A percentile compares a stretch with the other conserved stretches of the same genome.
These are phyloP conservation scores for Callocephalon fimbriatum DNA, from an alignment of 2,113 vertebrate species.

Conservation along the genomic window DNA sequence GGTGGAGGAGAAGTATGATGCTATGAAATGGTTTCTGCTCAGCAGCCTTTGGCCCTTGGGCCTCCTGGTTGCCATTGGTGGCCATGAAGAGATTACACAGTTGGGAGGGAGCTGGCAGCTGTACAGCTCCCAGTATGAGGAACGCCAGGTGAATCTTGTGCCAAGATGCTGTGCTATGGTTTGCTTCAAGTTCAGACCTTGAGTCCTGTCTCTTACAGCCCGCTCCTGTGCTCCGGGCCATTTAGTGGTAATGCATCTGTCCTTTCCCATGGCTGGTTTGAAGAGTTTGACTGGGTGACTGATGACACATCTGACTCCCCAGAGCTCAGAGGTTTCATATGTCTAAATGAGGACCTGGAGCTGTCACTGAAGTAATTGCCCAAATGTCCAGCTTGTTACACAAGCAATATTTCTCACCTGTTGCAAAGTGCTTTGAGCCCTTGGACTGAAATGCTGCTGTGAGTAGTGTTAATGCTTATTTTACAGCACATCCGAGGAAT, in stretches of 20 bases:
- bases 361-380: neutral
- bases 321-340: neutral
- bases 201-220: neutral
- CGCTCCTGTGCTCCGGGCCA: neutral
- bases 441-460: neutral
- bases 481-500: neutral
- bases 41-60: neutral
- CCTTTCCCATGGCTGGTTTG: neutral
- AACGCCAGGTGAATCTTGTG: neutral
- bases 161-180: neutral
- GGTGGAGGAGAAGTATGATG: neutral
- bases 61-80: neutral
- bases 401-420: neutral
- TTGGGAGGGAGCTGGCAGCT: neutral
- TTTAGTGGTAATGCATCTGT: neutral
- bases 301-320: neutral
- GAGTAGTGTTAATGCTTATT: neutral
- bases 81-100: neutral
- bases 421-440: neutral
- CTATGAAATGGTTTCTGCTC: neutral
- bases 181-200: neutral
- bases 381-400: neutral
- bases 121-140: neutral
- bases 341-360: neutral
- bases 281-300: neutral